Evolutionary conservation across 92 coral and sea anemone species (phyloP).

Genomic region (Isaurus tuberculatus): DNA sequence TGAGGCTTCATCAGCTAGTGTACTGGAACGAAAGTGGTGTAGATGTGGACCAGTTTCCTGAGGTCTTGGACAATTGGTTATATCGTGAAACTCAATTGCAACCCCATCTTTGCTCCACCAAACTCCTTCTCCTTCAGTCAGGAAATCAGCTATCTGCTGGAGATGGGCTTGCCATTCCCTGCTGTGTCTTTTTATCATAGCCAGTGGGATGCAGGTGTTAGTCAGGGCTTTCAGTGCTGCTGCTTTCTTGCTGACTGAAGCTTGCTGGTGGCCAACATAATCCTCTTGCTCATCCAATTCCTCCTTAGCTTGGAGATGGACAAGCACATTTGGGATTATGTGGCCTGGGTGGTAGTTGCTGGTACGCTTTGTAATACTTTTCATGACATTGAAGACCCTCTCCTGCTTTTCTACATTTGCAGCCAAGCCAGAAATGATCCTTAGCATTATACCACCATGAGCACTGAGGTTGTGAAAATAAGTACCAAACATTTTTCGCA

Average conservation of each 20-base stretch:
- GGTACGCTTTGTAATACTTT: slow-evolving; percentile 47
- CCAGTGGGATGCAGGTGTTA: slow-evolving; percentile 53
- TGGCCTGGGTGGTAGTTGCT: slow-evolving; percentile 48
- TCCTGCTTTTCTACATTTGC: slow-evolving; percentile 62
- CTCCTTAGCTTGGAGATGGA: slow-evolving; percentile 58
- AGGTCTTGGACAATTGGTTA: slow-evolving; percentile 42
- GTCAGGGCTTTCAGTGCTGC: slow-evolving; percentile 29
- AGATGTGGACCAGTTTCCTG: slow-evolving; percentile 49
- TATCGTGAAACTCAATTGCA: slow-evolving; percentile 54
- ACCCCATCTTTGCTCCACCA: slow-evolving; percentile 48
- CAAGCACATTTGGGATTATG: slow-evolving; percentile 28
- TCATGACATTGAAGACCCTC: slow-evolving; percentile 52
- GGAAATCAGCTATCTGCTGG: slow-evolving; percentile 53
- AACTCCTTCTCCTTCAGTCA: slow-evolving; percentile 57
- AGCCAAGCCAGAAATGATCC: slow-evolving; percentile 65
- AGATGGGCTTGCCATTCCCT: slow-evolving; percentile 63
- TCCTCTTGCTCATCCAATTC: slow-evolving; percentile 38
- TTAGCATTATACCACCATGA: slow-evolving; percentile 62
- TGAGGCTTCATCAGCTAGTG: slow-evolving; percentile 44
- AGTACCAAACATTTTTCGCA: slow-evolving; percentile 59
- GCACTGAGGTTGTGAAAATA: slow-evolving; percentile 62
- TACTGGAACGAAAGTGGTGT: slow-evolving; percentile 57
- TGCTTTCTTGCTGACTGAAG: slow-evolving; percentile 46
- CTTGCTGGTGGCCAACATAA: slow-evolving; percentile 46
- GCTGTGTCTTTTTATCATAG: slow-evolving; percentile 36